Evolutionary conservation across 2,113 vertebrate species (phyloP).

Genomic region (Arizona elegans): DNA sequence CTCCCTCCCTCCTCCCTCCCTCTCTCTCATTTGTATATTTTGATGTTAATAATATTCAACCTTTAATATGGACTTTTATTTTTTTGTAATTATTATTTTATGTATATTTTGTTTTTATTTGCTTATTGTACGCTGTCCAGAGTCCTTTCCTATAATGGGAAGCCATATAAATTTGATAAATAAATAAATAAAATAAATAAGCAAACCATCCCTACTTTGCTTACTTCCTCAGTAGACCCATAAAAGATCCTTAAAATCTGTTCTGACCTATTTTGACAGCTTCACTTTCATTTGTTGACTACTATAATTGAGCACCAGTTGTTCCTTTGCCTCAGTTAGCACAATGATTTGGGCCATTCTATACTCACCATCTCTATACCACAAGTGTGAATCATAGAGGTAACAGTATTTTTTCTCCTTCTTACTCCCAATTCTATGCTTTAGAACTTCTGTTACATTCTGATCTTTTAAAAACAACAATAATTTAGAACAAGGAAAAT

Average conservation of each 20-base stretch:
- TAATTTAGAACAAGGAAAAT: not conserved
- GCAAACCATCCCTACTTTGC: not conserved
- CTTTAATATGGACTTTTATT: not conserved
- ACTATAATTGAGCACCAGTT: not conserved
- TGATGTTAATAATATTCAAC: not conserved
- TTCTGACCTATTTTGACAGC: not conserved
- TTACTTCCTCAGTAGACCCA: not conserved
- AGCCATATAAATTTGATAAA: not conserved
- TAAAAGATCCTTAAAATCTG: not conserved
- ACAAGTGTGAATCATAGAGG: not conserved
- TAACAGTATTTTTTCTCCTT: not conserved
- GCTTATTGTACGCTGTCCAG: not conserved
- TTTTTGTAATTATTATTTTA: not conserved
- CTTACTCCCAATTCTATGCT: not conserved
- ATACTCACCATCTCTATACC: not conserved
- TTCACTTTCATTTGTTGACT: not conserved
- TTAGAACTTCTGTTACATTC: not conserved
- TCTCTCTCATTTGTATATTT: not conserved
- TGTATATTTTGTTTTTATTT: not conserved
- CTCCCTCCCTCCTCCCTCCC: too few species aligned
- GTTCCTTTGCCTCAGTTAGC: not conserved
- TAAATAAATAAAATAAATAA: not conserved
- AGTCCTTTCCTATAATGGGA: not conserved
- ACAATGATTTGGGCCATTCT: not conserved
- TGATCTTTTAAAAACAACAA: not conserved